Evolutionary conservation across 2,888 invertebrate species (phyloP), one percentile per base, ranked within the genome.

Genomic region (Dromius quadrimaculatus): DNA sequence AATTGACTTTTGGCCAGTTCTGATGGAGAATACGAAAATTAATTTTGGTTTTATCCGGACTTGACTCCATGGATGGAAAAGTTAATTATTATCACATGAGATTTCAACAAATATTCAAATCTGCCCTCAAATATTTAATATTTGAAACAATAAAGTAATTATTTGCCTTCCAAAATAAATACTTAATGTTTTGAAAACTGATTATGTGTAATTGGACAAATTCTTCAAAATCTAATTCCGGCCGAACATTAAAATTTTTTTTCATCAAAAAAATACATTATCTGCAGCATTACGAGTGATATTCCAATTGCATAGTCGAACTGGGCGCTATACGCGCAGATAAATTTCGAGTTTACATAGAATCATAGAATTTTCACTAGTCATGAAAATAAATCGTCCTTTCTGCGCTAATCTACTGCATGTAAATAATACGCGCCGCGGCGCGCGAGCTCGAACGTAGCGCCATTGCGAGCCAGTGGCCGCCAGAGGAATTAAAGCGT

Each of bases 321-420:
- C 19, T 17, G 20, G 17, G 59, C 17, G 36, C 23, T 13, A 54
- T 47, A 47, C 23, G 47, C 32, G 61, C 59, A 69, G 47, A 70
- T 70, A 70, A 70, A 70, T 70, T 70, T 50, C 50, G 32, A 61
- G 70, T 70, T 70, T 70, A 70, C 70, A 68, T 57, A 62, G 62
- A 62, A 62, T 70, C 70, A 70, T 70, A 70, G 70, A 70, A 70
- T 70, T 70, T 70, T 70, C 70, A 70, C 62, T 70, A 62, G 61
- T 36, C 68, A 68, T 61, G 62, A 70, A 70, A 70, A 70, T 70
- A 70, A 70, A 70, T 70, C 70, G 70, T 59, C 57, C 68, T 69
- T 50, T 47, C 38, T 17, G 47, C 47, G 70, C 70, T 70, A 70
- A 70, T 70, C 70, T 70, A 70, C 47, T 34, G 50, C 61, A 62